These are phyloP conservation scores for Idaea aversata DNA, from an alignment of 2,888 invertebrate species.

Conservation along the genomic window DNA sequence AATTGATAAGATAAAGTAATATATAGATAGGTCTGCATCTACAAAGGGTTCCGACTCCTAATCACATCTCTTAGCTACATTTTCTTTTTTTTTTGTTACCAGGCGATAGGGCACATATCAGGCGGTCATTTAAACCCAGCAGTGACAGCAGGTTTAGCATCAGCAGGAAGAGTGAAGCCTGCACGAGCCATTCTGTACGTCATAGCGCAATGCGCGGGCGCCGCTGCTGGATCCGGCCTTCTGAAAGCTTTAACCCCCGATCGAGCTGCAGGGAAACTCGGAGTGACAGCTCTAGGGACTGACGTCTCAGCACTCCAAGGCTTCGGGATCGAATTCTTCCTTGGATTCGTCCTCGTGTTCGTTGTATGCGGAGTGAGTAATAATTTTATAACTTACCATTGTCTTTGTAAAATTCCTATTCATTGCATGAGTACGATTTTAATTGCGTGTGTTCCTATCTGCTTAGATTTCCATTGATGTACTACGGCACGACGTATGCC, in stretches of 20 bases:
- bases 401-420: constrained; percentile 3
- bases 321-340: constrained; percentile 93
- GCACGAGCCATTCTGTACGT: constrained; percentile 89
- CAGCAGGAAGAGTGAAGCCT: constrained; percentile 88
- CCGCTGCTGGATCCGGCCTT: constrained; percentile 88
- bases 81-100: constrained; percentile 22
- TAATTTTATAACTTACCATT: not conserved
- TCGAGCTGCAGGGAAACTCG: constrained; percentile 81
- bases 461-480: constrained; percentile 10
- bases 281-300: constrained; percentile 83
- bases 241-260: constrained; percentile 87
- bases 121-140: constrained; percentile 97
- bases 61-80: not conserved
- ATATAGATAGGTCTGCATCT: not conserved
- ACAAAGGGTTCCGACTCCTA: not conserved
- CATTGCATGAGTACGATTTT: not conserved
- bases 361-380: constrained; percentile 92
- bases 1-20: not conserved
- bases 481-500: constrained; percentile 5
- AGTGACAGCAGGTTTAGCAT: constrained; percentile 89
- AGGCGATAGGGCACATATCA: constrained; percentile 92
- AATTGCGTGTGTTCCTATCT: constrained; percentile 3
- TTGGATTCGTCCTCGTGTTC: constrained; percentile 92
- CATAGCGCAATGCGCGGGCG: constrained; percentile 90
- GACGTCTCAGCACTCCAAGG: constrained; percentile 88